Evolutionary conservation across 2,888 invertebrate species (phyloP).

Genomic region (Rhamphomyia laevipes): DNA sequence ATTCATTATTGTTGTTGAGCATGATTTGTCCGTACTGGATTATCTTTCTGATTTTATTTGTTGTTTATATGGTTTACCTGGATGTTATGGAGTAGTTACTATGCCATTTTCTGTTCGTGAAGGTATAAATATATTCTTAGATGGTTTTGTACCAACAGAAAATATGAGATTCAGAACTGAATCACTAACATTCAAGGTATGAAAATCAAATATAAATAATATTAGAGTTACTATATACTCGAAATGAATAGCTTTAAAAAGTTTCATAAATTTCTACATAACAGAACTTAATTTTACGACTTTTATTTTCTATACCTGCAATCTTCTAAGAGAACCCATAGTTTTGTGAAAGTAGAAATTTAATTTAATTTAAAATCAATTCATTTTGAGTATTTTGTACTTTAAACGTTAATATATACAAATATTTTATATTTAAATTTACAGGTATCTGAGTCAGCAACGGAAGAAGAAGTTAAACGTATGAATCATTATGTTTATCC

Average conservation of each 20-base stretch:
- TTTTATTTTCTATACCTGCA: no score
- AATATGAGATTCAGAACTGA: constrained; percentile 97
- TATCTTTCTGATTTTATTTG: constrained; percentile 99
- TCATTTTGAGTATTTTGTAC: no score
- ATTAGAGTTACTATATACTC: no score
- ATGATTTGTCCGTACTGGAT: constrained; percentile 96
- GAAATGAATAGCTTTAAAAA: no score
- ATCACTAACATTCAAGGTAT: constrained; percentile 81
- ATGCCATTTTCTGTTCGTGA: constrained; percentile 99
- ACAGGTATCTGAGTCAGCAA: constrained; percentile 89
- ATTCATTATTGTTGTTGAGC: constrained; percentile 98
- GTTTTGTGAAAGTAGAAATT: not conserved
- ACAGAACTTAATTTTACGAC: no score
- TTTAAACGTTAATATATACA: not conserved
- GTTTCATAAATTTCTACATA: no score
- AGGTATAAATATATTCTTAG: constrained; percentile 99
- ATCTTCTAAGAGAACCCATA: not conserved
- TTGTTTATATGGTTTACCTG: constrained; percentile 95
- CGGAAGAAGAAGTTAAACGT: constrained; percentile 93
- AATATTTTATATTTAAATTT: constrained; percentile 6
- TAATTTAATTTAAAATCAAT: no score
- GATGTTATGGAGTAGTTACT: constrained; percentile 98
- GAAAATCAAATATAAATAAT: not conserved
- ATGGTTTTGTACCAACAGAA: constrained; percentile 98
- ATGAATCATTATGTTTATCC: constrained; percentile 97